These are phyloP conservation scores for Atherix ibis DNA, from an alignment of 2,888 invertebrate genomes.

Conservation along the genomic window DNA sequence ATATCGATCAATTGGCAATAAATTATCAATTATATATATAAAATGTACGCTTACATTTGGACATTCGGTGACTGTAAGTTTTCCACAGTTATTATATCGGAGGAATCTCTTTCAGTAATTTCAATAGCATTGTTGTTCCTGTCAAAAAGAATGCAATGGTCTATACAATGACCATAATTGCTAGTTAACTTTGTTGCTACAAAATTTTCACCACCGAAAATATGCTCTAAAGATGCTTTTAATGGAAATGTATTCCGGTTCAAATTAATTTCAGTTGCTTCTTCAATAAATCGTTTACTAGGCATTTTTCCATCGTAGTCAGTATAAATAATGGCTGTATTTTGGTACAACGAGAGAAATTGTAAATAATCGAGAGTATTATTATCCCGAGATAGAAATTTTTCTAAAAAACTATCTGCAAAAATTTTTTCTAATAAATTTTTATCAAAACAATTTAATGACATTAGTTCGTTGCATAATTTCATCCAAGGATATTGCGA, in stretches of 20 bases:
- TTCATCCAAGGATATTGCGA: slow-evolving; percentile 37
- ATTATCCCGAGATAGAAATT: slow-evolving; percentile 27
- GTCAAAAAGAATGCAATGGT: slow-evolving; percentile 9
- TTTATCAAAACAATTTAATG: slow-evolving; percentile 41
- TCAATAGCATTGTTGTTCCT: background rate
- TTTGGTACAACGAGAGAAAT: slow-evolving; percentile 40
- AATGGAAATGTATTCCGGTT: slow-evolving; percentile 5
- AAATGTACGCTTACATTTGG: slow-evolving; percentile 5
- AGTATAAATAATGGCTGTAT: slow-evolving; percentile 34
- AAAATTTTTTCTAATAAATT: slow-evolving; percentile 38
- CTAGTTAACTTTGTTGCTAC: slow-evolving; percentile 8
- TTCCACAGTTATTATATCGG: slow-evolving; percentile 1
- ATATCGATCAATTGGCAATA: background rate
- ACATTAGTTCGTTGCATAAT: slow-evolving; percentile 39
- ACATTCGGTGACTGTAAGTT: background rate
- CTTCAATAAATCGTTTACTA: slow-evolving; percentile 27
- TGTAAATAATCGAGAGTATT: slow-evolving; percentile 35
- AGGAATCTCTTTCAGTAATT: background rate
- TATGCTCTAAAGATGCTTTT: slow-evolving; percentile 4
- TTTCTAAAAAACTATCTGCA: slow-evolving; percentile 34
- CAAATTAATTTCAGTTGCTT: slow-evolving; percentile 19
- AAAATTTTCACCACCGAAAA: slow-evolving; percentile 8
- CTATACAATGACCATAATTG: slow-evolving; percentile 10
- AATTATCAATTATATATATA: background rate
- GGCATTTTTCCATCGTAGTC: slow-evolving; percentile 32